Percentiles rank a stretch among this genome's conserved stretches.
Conservation (phyloP, 2,888 invertebrate species). For the Microplitis manilae region DNA sequence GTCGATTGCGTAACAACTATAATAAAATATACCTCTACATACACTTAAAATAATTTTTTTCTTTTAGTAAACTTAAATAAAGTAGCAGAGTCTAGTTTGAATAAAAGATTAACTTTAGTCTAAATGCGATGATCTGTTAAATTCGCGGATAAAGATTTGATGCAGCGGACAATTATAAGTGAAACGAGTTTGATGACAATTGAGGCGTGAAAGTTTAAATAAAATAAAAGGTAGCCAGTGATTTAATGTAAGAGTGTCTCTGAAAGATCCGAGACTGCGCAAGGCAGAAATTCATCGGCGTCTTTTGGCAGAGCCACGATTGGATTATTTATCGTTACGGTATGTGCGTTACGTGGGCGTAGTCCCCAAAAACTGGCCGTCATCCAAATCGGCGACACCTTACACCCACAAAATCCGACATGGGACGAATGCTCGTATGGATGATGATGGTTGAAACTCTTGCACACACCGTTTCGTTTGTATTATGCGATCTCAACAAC, state of each 20-base stretch:
- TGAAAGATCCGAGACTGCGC: conserved; percentile 24
- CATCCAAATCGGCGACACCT: conserved; percentile 68
- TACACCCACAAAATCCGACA: conserved; percentile 63
- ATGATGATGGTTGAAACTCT: not conserved
- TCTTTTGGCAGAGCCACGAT: conserved; percentile 47
- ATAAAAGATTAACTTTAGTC: not conserved
- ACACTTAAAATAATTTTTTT: not conserved
- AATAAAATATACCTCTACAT: not conserved
- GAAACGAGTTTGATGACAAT: conserved; percentile 37
- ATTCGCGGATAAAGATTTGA: conserved; percentile 37
- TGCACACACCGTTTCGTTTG: conserved; percentile 41
- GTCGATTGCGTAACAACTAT: not conserved
- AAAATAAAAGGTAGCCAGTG: conserved; percentile 16
- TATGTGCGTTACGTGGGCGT: conserved; percentile 69
- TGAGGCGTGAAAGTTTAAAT: conserved; percentile 41
- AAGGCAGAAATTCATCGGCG: conserved; percentile 41
- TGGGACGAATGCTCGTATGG: conserved; percentile 49
- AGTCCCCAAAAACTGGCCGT: conserved; percentile 58
- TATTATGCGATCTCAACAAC: conserved; percentile 50
- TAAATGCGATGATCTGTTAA: conserved; percentile 35
- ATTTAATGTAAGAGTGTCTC: conserved; percentile 36
- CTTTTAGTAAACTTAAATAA: not conserved
- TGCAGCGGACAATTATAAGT: conserved; percentile 30
- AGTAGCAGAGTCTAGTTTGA: not conserved
- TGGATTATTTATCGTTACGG: conserved; percentile 71